These are phyloP conservation scores for Tricholauxania praeusta DNA, from an alignment of 2,888 invertebrate genomes.

Conservation along the genomic window DNA sequence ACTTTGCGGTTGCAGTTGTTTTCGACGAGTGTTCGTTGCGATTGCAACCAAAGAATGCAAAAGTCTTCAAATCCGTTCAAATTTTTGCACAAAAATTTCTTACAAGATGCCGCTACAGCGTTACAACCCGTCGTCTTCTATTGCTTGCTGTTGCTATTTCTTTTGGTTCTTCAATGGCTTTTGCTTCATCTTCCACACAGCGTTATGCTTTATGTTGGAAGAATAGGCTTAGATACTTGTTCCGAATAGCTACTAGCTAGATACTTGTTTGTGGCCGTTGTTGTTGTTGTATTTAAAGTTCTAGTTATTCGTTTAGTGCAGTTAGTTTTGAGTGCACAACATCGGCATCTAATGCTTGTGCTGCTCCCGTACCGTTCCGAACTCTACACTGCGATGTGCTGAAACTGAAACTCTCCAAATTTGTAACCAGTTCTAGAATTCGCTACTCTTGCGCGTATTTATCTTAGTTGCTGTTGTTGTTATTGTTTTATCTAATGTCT, in stretches of 20 bases:
- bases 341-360: too few species aligned
- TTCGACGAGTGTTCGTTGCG: conserved; percentile 67
- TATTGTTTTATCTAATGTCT: not conserved
- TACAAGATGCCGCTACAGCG: conserved; percentile 17
- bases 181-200: conserved; percentile 45
- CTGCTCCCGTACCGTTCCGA: too few species aligned
- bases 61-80: conserved; percentile 54
- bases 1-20: conserved; percentile 67
- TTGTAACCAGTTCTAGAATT: too few species aligned
- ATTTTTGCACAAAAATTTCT: conserved; percentile 11
- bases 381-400: too few species aligned
- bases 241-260: conserved; percentile 38
- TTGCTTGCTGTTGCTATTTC: not conserved
- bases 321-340: conserved; percentile 8
- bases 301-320: conserved; percentile 3
- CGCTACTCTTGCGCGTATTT: not conserved
- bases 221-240: conserved; percentile 58
- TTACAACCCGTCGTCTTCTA: conserved; percentile 19
- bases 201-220: conserved; percentile 49
- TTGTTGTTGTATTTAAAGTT: conserved; percentile 10
- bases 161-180: not conserved
- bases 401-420: too few species aligned
- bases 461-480: not conserved
- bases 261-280: conserved; percentile 30
- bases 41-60: conserved; percentile 65